Evolutionary conservation across 2,797 vertebrate genomes (phyloP).

Genomic region (Cephalopachus bancanus): DNA sequence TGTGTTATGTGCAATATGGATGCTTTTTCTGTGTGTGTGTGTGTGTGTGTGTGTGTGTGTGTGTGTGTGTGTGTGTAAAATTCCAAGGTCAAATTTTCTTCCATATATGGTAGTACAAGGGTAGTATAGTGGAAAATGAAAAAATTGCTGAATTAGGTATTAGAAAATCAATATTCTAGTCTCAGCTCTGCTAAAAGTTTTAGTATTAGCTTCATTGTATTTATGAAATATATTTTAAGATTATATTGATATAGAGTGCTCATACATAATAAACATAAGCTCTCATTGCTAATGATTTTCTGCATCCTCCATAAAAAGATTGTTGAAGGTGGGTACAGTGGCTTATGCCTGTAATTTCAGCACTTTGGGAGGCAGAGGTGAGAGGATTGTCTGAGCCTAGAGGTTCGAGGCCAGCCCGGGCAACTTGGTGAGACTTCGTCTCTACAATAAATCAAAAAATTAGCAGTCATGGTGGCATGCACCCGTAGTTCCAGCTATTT

Average conservation of each 20-base stretch:
- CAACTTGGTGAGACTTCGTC: too few species aligned
- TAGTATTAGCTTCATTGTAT: neutral
- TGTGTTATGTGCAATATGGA: neutral
- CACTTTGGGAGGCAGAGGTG: too few species aligned
- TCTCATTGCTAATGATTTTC: slow-evolving; percentile 27
- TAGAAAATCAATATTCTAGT: slow-evolving; percentile 46
- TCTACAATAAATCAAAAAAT: too few species aligned
- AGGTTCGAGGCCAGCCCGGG: too few species aligned
- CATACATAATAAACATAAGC: slow-evolving; percentile 18
- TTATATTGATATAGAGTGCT: neutral
- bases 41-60: neutral
- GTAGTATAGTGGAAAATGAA: neutral
- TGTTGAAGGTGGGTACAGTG: neutral
- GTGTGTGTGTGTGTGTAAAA: neutral
- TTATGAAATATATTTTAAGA: neutral
- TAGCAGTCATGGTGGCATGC: too few species aligned
- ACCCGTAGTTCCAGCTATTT: too few species aligned
- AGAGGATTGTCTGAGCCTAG: too few species aligned
- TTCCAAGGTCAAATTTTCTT: neutral
- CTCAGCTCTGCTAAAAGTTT: slow-evolving; percentile 24
- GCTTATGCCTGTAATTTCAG: too few species aligned
- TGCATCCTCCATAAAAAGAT: neutral
- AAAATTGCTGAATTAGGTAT: neutral
- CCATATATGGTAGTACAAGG: neutral
- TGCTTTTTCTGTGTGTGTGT: neutral